Evolutionary conservation across 2,113 vertebrate species (phyloP), one percentile per base, ranked within the genome.

Genomic region (Cyanoramphus novaezelandiae): DNA sequence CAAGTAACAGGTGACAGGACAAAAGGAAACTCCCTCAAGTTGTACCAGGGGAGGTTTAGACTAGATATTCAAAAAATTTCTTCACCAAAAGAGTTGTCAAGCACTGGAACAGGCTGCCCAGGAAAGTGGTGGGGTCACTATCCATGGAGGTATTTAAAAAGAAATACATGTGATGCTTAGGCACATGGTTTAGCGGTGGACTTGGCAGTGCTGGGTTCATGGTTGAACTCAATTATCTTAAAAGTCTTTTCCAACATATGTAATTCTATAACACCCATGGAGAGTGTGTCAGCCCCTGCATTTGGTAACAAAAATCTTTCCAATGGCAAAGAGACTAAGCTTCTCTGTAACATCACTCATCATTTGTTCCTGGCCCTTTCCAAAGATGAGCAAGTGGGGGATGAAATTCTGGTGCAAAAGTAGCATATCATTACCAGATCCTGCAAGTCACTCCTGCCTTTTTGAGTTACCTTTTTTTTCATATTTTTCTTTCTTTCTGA

Each of bases 111-210:
- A 67, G 63, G 41, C 41, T 52, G 28, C 23, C 11, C 46, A 78
- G 37, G 17, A 20, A 90, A 76, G n/a, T 21, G 20, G 18, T n/a
- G 13, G 27, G 69, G n/a, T 43, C 43, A 35, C 43, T 13, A 79
- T 4, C 9, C 47, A 39, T 47, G 17, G 62, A 68, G 17, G 31
- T n/a, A 43, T 69, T 85, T 53, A 85, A 53, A 77, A 84, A 74
- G 37, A 57, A 1, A 41, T 2, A 59, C 43, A 74, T 0, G 0
- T 24, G n/a, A 43, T 10, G 2, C 65, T 64, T 52, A 43, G 9
- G 25, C 47, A 57, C 7, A 16, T 5, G 19, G 44, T 74, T 74
- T 37, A 79, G 35, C 44, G 44, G 10, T 59, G 27, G n/a, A 47
- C 21, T 25, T 47, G 29, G 11, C 19, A 68, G 23, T 17, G 9